Conservation (phyloP, 2,797 vertebrate genomes). For the Malacoctenus gilli region DNA sequence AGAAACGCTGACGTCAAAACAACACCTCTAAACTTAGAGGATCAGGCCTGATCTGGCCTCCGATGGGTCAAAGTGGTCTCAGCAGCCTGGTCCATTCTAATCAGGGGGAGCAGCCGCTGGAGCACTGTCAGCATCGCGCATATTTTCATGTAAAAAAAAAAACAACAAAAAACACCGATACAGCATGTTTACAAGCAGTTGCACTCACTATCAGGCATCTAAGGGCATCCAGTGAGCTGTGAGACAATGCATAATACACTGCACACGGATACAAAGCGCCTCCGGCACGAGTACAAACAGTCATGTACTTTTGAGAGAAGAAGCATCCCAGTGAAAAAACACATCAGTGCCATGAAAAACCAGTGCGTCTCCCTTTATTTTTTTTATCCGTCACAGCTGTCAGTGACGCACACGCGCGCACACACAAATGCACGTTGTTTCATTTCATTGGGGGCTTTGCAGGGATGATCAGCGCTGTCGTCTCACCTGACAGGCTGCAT, state of each 20-base stretch:
- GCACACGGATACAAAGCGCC: slow-evolving; percentile 29
- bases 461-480: slow-evolving; percentile 42
- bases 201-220: slow-evolving; percentile 50
- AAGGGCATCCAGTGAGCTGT: slow-evolving; percentile 26
- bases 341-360: slow-evolving; percentile 22
- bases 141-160: slow-evolving; percentile 44
- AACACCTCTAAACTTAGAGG: slow-evolving; percentile 24
- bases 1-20: slow-evolving; percentile 17
- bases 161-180: no score
- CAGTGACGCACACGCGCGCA: slow-evolving; percentile 26
- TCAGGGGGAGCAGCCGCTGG: slow-evolving; percentile 9
- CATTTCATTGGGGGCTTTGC: slow-evolving; percentile 24
- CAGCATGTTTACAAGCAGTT: slow-evolving; percentile 30
- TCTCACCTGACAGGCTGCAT: slow-evolving; percentile 53
- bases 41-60: neutral
- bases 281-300: slow-evolving; percentile 31
- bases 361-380: slow-evolving; percentile 40
- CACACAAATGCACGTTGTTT: slow-evolving; percentile 8
- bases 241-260: slow-evolving; percentile 50
- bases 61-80: no score
- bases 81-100: no score
- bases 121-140: slow-evolving; percentile 46
- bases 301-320: slow-evolving; percentile 29
- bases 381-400: slow-evolving; percentile 51
- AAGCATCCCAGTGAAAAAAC: slow-evolving; percentile 18